A percentile compares a stretch with the other conserved stretches of the same genome.
These are phyloP conservation scores for Blastomussa wellsi DNA, from an alignment of 92 coral and sea anemone genomes.

Conservation along the genomic window DNA sequence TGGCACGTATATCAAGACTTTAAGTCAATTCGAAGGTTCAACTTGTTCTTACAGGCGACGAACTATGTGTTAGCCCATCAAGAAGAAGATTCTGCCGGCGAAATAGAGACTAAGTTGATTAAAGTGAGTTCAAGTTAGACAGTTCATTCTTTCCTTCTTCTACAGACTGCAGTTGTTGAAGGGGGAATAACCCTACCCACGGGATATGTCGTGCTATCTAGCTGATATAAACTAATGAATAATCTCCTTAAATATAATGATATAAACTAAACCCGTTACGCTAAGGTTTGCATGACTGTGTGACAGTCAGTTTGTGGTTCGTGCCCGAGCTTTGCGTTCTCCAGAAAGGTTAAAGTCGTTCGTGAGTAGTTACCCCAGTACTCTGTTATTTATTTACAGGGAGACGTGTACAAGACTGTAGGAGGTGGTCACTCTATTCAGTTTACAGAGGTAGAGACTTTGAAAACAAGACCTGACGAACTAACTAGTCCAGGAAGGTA, in stretches of 20 bases:
- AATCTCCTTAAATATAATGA: too few relatives aligned
- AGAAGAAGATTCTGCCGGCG: conserved; percentile 96
- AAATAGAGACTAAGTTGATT: conserved; percentile 89
- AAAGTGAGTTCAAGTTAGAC: conserved; percentile 62
- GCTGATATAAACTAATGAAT: too few relatives aligned
- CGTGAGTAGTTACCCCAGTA: not conserved
- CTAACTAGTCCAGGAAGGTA: conserved; percentile 90
- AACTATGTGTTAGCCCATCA: conserved; percentile 86
- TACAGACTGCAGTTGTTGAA: not conserved
- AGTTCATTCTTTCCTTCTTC: not conserved
- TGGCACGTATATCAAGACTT: not conserved
- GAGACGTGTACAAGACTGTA: conserved; percentile 87
- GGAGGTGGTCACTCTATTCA: conserved; percentile 94
- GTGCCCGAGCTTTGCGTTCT: too few relatives aligned
- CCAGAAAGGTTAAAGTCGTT: not conserved
- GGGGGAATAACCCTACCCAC: not conserved
- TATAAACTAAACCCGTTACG: not conserved
- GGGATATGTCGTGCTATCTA: not conserved
- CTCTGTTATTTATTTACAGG: conserved; percentile 47
- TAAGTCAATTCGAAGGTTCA: not conserved
- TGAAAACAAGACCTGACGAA: conserved; percentile 69
- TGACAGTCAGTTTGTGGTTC: too few relatives aligned
- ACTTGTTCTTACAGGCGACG: conserved; percentile 71
- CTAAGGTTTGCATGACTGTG: too few relatives aligned
- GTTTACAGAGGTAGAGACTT: conserved; percentile 91